Conservation (phyloP, 2,888 invertebrate genomes). For the Trypoxylon attenuatum region DNA sequence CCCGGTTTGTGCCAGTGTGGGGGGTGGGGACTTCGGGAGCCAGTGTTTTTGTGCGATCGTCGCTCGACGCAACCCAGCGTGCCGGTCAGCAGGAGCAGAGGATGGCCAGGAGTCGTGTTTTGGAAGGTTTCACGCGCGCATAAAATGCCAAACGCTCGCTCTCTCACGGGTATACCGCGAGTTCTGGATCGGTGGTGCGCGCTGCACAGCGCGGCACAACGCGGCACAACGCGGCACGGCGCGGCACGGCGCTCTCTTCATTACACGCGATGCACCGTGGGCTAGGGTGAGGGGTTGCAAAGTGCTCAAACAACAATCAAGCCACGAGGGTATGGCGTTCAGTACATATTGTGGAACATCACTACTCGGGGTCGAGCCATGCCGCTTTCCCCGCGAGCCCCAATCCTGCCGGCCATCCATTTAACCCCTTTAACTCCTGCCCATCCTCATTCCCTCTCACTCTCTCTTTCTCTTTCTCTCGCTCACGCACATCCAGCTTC, state of each 20-base stretch:
- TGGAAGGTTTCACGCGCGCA: constrained; percentile 30
- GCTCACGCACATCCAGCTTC: not conserved
- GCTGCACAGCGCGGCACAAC: too few relatives aligned
- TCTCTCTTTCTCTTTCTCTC: not conserved
- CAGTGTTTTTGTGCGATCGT: too few relatives aligned
- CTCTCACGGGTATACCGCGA: not conserved
- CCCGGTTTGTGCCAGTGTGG: too few relatives aligned
- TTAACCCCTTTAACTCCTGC: constrained; percentile 53
- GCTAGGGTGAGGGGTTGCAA: constrained; percentile 28
- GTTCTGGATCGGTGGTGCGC: too few relatives aligned
- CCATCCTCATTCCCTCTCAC: not conserved
- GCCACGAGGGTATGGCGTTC: constrained; percentile 45
- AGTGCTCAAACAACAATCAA: constrained; percentile 64
- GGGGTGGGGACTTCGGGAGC: too few relatives aligned
- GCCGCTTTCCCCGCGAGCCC: constrained; percentile 2
- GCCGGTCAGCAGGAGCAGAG: too few relatives aligned
- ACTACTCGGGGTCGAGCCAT: constrained; percentile 41
- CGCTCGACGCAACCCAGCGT: too few relatives aligned
- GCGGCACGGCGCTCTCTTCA: constrained; percentile 37
- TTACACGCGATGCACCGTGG: constrained; percentile 38
- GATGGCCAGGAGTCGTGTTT: too few relatives aligned
- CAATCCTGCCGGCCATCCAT: constrained; percentile 26
- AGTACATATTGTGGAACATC: constrained; percentile 61
- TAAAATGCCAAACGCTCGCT: not conserved
- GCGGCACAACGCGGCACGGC: too few relatives aligned